Conservation (phyloP, 92 coral and sea anemone genomes). For the Anthopleura xanthogrammica region DNA sequence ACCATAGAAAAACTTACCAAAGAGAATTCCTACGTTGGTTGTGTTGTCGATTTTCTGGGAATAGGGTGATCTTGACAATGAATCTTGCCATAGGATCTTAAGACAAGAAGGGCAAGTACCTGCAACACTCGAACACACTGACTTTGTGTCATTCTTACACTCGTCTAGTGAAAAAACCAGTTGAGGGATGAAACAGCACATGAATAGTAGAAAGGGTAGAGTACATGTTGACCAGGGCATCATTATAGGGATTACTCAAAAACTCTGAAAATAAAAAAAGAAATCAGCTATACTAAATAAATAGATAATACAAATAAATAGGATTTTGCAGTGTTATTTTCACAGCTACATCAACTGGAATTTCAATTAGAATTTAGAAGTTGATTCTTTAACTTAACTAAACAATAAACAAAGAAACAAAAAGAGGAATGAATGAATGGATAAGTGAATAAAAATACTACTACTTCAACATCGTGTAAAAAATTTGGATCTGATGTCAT, state of each 20-base stretch:
- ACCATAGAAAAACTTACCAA: slow-evolving; percentile 26
- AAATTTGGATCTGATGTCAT: too few relatives aligned
- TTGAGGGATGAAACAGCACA: slow-evolving; percentile 9
- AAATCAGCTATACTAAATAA: too few relatives aligned
- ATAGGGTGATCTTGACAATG: slow-evolving; percentile 49
- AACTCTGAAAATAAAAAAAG: neutral
- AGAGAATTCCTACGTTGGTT: slow-evolving; percentile 39
- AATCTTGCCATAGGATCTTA: slow-evolving; percentile 23
- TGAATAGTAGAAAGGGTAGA: neutral
- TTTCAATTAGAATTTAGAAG: too few relatives aligned
- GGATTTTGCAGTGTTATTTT: too few relatives aligned
- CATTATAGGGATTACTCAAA: neutral
- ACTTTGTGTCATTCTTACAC: slow-evolving; percentile 14
- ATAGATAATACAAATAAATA: neutral
- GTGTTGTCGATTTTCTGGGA: slow-evolving; percentile 32
- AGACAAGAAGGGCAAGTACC: slow-evolving; percentile 56
- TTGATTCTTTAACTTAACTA: too few relatives aligned
- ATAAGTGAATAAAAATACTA: too few relatives aligned
- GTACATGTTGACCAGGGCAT: slow-evolving; percentile 25
- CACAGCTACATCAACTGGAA: too few relatives aligned
- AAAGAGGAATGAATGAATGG: too few relatives aligned
- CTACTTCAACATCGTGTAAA: too few relatives aligned
- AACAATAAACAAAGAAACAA: too few relatives aligned
- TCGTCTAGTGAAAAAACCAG: slow-evolving; percentile 13
- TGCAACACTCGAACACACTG: neutral